These are phyloP conservation scores for Turnix velox DNA, from an alignment of 2,113 vertebrate species.

Conservation along the genomic window DNA sequence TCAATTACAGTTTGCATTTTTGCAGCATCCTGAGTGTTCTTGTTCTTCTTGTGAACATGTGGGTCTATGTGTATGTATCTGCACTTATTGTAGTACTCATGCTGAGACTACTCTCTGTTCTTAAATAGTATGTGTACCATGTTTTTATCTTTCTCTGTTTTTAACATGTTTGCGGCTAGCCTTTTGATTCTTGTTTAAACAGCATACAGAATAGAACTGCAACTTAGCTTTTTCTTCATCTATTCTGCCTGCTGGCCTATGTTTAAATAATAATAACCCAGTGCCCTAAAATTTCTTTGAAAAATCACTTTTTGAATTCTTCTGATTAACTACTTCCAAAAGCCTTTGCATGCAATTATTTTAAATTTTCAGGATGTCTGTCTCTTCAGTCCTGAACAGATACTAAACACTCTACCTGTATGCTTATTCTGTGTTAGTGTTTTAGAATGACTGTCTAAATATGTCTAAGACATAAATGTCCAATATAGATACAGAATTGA, in stretches of 20 bases:
- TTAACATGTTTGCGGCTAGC: neutral
- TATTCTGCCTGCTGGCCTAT: neutral
- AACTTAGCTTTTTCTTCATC: neutral
- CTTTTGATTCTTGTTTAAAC: constrained; percentile 27
- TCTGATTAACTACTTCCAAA: constrained; percentile 1
- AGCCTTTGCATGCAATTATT: constrained; percentile 6
- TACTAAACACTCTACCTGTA: neutral
- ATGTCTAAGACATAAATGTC: constrained; percentile 10
- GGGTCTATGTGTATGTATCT: neutral
- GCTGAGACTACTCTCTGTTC: neutral
- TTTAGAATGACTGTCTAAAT: constrained; percentile 53
- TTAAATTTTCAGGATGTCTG: neutral
- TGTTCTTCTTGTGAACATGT: neutral
- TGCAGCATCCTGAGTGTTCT: neutral
- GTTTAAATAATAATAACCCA: neutral
- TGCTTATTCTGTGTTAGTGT: neutral
- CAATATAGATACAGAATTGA: neutral
- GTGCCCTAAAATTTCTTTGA: neutral
- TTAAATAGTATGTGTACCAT: neutral
- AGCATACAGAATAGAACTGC: neutral
- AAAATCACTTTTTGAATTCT: constrained; percentile 46
- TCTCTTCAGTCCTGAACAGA: neutral
- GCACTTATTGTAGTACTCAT: neutral
- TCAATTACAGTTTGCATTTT: constrained; percentile 17
- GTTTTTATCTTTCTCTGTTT: neutral